Evolutionary conservation across 2,113 vertebrate genomes (phyloP), one percentile per base, ranked within the genome.

Genomic region (Saguinus midas): DNA sequence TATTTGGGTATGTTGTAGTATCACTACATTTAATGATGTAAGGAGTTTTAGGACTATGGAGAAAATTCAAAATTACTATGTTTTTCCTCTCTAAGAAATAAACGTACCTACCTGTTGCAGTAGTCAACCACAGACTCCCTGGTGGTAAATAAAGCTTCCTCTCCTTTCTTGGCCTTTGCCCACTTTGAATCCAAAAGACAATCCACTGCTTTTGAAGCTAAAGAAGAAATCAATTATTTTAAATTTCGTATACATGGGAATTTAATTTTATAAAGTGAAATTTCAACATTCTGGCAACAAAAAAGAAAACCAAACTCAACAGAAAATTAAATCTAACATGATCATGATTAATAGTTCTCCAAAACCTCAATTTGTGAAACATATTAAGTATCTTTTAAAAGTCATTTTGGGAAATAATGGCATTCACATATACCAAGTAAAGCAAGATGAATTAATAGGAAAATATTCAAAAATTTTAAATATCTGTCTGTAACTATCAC

Each of bases 191-290:
- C 99, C 98, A 99, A 97, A 95, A 99, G 99, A 98, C 99, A 99
- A 97, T 99, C 99, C 98, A 99, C 99, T 37, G 99, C 99, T 99
- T 99, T 99, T 68, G 99, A 99, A 90, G 99, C 99, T 99, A 96
- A 94, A 64, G 11, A 48, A 83, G 87, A 97, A 96, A 95, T 32
- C 78, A 58, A 68, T 95, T 61, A 92, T 94, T 94, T 94, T 80
- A 91, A 96, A 92, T 90, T 95, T 84, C 91, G 61, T 82, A 94
- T 57, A 93, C n/a, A 78, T 16, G 5, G 27, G 50, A 89, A 95
- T 55, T 93, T 81, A 84, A 92, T 85, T 92, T 91, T 82, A 87
- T 80, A 96, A 93, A 86, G 61, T 72, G 95, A 78, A 94, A 91
- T 64, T 85, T 89, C 61, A 95, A 87, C 32, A 88, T 72, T 92